These are phyloP conservation scores for Megaceryle maxima DNA, from an alignment of 2,113 vertebrate species.

Conservation along the genomic window DNA sequence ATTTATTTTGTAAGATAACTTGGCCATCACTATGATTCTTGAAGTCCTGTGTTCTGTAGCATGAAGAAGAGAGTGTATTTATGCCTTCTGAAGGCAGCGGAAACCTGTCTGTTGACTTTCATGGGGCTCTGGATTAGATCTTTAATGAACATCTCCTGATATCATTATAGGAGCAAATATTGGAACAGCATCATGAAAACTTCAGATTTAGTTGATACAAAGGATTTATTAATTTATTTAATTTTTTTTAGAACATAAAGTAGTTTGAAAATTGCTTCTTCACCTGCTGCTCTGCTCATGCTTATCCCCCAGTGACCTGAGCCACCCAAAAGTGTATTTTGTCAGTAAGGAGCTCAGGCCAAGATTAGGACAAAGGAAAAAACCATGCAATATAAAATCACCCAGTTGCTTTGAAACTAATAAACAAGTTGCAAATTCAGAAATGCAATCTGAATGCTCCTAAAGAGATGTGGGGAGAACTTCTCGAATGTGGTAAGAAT, in stretches of 20 bases:
- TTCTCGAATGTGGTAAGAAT: not conserved
- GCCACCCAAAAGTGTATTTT: not conserved
- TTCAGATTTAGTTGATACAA: not conserved
- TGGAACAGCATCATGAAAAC: constrained; percentile 51
- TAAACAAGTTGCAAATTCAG: not conserved
- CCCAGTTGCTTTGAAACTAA: not conserved
- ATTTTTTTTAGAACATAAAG: not conserved
- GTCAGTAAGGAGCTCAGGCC: not conserved
- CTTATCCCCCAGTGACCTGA: constrained; percentile 16
- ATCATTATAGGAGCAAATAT: constrained; percentile 62
- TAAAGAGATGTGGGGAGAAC: not conserved
- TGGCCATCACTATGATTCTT: not conserved
- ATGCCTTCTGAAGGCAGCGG: not conserved
- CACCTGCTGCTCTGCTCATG: constrained; percentile 32
- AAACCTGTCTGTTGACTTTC: constrained; percentile 46
- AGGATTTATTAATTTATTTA: constrained; percentile 27
- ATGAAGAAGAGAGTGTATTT: not conserved
- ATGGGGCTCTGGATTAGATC: constrained; percentile 47
- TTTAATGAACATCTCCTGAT: constrained; percentile 64
- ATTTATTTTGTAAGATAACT: not conserved
- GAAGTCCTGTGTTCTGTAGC: not conserved
- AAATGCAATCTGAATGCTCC: not conserved
- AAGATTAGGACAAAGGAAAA: not conserved
- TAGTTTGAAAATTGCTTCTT: constrained; percentile 50
- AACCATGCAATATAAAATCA: not conserved